phyloP scores from a whole-genome alignment of 2,113 vertebrate genomes.

The Odocoileus virginianus region DNA sequence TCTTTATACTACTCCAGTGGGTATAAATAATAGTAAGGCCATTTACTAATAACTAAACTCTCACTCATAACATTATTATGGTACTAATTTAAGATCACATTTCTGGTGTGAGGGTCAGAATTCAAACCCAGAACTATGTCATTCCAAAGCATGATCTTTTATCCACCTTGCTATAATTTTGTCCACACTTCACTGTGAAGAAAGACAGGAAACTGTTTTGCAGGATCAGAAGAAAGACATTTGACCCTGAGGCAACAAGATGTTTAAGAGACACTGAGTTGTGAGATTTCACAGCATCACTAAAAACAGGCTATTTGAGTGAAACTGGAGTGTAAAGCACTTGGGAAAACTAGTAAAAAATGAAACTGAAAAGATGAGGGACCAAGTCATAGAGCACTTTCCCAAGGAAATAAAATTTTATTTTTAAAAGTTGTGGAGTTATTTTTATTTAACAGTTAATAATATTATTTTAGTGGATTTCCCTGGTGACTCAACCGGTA shows the following conservation, averaged over 20 bases:
- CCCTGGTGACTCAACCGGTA: neutral
- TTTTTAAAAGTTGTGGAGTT: neutral
- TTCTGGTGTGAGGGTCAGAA: neutral
- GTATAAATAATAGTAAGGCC: neutral
- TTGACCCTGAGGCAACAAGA: neutral
- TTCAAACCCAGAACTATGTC: neutral
- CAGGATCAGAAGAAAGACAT: neutral
- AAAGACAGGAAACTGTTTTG: neutral
- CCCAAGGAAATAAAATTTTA: neutral
- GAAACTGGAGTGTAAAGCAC: neutral
- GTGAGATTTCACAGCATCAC: neutral
- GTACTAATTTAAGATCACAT: neutral
- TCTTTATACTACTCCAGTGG: neutral
- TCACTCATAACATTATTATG: neutral
- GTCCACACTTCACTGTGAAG: neutral
- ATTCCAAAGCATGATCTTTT: neutral
- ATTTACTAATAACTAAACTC: neutral
- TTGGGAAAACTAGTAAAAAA: neutral
- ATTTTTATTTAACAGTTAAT: neutral
- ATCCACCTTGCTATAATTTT: neutral
- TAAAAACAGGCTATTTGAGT: neutral
- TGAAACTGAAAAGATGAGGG: neutral
- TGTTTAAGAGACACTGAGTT: neutral
- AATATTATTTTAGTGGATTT: neutral
- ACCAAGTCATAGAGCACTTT: neutral